These are phyloP conservation scores for cat (Felis catus) DNA, from an alignment of 2,113 vertebrate species.

Conservation along the genomic window F.catus_Fca126_mat1.0 CM031414.1:138110501-138111000, in stretches of 20 bases:
- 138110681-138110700: neutral
- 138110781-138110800: neutral
- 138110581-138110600: neutral
- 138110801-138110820: neutral
- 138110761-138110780: neutral
- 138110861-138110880: neutral
- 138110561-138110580: neutral
- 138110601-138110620: neutral
- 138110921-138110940: neutral
- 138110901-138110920: neutral
- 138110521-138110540: neutral
- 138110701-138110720: neutral
- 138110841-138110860: too few relatives aligned
- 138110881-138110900: neutral
- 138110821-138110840: neutral
- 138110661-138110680: neutral
- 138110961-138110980: fast-evolving
- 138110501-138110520: neutral
- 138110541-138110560: neutral
- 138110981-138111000: neutral
- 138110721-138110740: neutral
- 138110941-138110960: neutral
- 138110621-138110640: neutral
- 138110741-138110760: neutral
- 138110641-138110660: neutral